Evolutionary conservation across 2,797 vertebrate species (phyloP), one percentile per base, ranked within the genome.

Genomic region (Eleutherodactylus coqui): DNA sequence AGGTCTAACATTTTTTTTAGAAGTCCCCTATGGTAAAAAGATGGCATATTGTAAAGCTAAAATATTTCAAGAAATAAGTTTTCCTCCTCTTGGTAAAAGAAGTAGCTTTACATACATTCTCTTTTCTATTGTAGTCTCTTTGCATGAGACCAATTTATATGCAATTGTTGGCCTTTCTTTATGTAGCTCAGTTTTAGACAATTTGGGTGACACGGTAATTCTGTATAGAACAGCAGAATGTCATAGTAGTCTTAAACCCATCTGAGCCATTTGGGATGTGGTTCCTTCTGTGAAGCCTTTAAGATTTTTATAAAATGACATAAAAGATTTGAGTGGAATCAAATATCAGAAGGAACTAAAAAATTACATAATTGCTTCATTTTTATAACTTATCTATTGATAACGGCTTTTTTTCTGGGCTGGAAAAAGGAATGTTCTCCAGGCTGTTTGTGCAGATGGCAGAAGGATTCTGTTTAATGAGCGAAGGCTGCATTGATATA

Each of bases 291-390:
- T 73, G 7, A 82, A 53, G 34, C 49, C 75, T 45, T 82, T 60
- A 24, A 43, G 47, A 73, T 27, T 75, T n/a, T 58, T 34, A 81
- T 14, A 73, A 41, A 60, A 83, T 58, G n/a, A 73, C 24, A 73
- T 73, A 38, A 19, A 51, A 32, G 47, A 73, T 24, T 60, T 45
- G 36, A 32, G 69, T 16, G 32, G 49, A 58, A 58, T 73, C 36
- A 73, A 45, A 83, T 83, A 17, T 55, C 41, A 34, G 13, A 32
- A 19, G 27, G 9, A 60, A 55, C 49, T 58, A 58, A 58, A n/a
- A 73, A 51, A 58, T 75, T 17, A 55, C 17, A 75, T 45, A 81
- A 75, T 70, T 81, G 29, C 29, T 75, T 82, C 16, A 62, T 47
- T 80, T 49, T 79, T 73, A 79, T 0, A 29, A 38, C 53, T 60